These are phyloP conservation scores for Callyntrura sp. DNA, from an alignment of 2,888 invertebrate species.

Conservation along the genomic window DNA sequence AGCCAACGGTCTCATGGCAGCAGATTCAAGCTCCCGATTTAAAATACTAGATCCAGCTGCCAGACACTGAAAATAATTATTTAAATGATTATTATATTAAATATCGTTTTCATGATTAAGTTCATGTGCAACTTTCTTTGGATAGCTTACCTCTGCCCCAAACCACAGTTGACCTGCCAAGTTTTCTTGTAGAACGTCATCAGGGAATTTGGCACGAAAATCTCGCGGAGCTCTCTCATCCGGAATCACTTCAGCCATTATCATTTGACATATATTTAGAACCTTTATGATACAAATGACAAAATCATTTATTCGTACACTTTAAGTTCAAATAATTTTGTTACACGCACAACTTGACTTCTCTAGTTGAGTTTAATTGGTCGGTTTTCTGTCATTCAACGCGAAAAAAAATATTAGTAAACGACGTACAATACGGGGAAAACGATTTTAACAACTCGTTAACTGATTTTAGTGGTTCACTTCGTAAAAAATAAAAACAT, in stretches of 20 bases:
- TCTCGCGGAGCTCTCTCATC: conserved; percentile 96
- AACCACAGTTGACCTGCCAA: conserved; percentile 99
- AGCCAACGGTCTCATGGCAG: conserved; percentile 98
- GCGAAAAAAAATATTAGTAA: conserved; percentile 32
- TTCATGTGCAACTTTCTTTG: neutral
- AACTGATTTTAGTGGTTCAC: conserved; percentile 24
- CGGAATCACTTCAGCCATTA: conserved; percentile 96
- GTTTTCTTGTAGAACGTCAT: conserved; percentile 99
- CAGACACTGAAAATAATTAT: no score
- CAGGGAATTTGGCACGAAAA: conserved; percentile 99
- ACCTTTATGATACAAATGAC: no score
- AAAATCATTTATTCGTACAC: no score
- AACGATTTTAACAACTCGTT: neutral
- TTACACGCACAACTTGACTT: no score
- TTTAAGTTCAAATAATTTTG: no score
- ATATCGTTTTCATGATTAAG: neutral
- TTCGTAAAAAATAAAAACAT: neutral
- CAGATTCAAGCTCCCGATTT: conserved; percentile 98
- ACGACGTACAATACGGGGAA: neutral
- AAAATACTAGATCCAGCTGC: conserved; percentile 99
- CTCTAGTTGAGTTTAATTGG: no score
- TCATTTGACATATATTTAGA: conserved; percentile 95
- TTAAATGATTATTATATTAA: no score
- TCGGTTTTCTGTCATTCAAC: conserved; percentile 92
- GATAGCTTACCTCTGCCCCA: conserved; percentile 96